Evolutionary conservation across 2,797 vertebrate genomes (phyloP).

Genomic region (Cynodonichthys magdalenae): DNA sequence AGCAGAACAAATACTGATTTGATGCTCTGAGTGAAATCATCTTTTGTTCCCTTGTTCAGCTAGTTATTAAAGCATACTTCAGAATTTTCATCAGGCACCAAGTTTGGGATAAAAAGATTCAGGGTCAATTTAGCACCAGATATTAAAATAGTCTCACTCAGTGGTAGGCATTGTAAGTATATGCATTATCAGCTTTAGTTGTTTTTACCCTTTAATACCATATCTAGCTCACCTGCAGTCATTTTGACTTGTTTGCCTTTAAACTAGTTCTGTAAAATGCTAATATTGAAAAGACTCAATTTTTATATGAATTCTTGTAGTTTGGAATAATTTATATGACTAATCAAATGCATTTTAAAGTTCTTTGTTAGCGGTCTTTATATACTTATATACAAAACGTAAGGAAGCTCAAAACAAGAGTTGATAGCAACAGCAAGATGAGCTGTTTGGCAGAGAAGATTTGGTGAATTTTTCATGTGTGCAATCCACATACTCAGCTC

Average conservation of each 20-base stretch:
- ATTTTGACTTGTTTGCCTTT: not conserved
- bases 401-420: too few species aligned
- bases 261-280: not conserved
- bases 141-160: slow-evolving; percentile 6
- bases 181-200: slow-evolving; percentile 2
- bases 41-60: not conserved
- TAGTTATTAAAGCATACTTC: not conserved
- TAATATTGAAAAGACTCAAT: not conserved
- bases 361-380: not conserved
- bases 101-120: not conserved
- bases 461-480: too few species aligned
- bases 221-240: not conserved
- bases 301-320: not conserved
- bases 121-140: slow-evolving; percentile 1
- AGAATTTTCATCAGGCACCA: not conserved
- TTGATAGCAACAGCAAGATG: too few species aligned
- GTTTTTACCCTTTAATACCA: not conserved
- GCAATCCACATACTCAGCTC: too few species aligned
- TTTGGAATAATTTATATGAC: slow-evolving; percentile 4
- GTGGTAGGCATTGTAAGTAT: not conserved
- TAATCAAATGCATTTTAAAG: slow-evolving; percentile 4
- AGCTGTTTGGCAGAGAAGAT: too few species aligned
- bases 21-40: not conserved
- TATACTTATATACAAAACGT: too few species aligned
- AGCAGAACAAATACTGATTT: not conserved